Base-by-base conservation (phyloP, 2,113 vertebrate genomes). In the Zosterops japonicus region DNA sequence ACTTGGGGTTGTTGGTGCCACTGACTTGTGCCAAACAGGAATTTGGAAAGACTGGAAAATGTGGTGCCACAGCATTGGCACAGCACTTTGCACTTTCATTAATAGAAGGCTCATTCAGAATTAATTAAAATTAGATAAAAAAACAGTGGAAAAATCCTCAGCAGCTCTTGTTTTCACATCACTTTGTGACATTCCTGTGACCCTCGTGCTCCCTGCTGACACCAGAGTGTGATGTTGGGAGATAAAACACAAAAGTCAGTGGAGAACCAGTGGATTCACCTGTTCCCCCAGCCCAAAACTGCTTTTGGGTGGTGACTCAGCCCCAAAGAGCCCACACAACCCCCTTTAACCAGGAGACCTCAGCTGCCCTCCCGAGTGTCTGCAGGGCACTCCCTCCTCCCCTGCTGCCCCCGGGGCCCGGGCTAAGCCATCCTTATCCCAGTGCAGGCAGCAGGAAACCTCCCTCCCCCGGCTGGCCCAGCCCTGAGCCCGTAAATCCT, bases 1-100 rank as follows among this genome's bases (percentile, higher is more conserved):
- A 2, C 12, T 18, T 17, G 8, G 36, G 46, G 23, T 13, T 24
- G 42, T 36, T 50, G 63, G 42, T 24, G 6, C 19, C n/a, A 15
- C 42, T 63, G 42, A 20, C 9, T 67, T 61, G 14, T 3, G 16
- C 39, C 65, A 59, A 36, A 36, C 5, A 5, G 0, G 1, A 23
- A 42, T 25, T 25, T 49, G 36, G 29, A 28, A 16, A 21, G 29
- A 8, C 44, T 10, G n/a, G 46, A 59, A 67, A 49, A n/a, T 7
- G 23, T 12, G 2, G 28, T 16, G 42, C 53, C 49, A 33, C n/a
- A 8, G 53, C 21, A 17, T 8, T 21, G 33, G 24, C 61, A 53
- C 42, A 24, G 24, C 33, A 28, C n/a, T 42, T 39, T 17, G 17
- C 42, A 23, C 29, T 55, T 28, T 16, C 31, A 25, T 39, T 52